phyloP scores from a whole-genome alignment of 1,140 invertebrate genomes.

The Ladona fulva region DNA sequence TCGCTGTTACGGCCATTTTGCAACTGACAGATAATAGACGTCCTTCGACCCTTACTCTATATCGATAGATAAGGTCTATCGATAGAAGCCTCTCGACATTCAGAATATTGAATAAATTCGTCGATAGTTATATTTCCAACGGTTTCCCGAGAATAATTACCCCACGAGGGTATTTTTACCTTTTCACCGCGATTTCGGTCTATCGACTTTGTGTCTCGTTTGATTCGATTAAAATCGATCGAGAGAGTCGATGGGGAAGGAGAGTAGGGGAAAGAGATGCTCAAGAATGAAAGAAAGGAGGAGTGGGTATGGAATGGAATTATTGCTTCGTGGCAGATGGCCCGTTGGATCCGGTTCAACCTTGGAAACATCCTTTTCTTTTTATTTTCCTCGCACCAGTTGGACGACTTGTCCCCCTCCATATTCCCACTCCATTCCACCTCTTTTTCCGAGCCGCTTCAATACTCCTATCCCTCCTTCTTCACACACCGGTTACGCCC shows the following conservation, averaged over 20 bases:
- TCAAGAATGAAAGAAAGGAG: slow-evolving; percentile 1
- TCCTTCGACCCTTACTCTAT: too few species aligned
- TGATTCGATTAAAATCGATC: background rate
- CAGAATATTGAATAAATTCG: too few species aligned
- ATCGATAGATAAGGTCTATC: too few species aligned
- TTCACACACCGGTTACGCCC: slow-evolving; percentile 6
- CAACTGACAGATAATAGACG: background rate
- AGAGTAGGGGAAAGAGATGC: background rate
- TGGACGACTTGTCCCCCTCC: background rate
- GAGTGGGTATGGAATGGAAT: background rate
- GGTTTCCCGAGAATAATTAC: too few species aligned
- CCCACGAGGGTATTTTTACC: too few species aligned
- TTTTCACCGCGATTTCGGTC: too few species aligned
- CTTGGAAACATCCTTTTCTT: slow-evolving; percentile 9
- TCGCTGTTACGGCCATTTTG: background rate
- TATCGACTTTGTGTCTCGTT: too few species aligned
- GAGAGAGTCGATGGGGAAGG: background rate
- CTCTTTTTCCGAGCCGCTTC: background rate
- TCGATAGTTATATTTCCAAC: too few species aligned
- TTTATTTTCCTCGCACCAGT: background rate
- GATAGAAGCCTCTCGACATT: too few species aligned
- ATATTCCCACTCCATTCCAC: background rate
- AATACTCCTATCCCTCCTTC: background rate
- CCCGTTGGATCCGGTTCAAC: slow-evolving; percentile 6
- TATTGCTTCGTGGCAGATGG: slow-evolving; percentile 7